Conservation (phyloP, 2,113 vertebrate species). For the Chrysochloris asiatica region DNA sequence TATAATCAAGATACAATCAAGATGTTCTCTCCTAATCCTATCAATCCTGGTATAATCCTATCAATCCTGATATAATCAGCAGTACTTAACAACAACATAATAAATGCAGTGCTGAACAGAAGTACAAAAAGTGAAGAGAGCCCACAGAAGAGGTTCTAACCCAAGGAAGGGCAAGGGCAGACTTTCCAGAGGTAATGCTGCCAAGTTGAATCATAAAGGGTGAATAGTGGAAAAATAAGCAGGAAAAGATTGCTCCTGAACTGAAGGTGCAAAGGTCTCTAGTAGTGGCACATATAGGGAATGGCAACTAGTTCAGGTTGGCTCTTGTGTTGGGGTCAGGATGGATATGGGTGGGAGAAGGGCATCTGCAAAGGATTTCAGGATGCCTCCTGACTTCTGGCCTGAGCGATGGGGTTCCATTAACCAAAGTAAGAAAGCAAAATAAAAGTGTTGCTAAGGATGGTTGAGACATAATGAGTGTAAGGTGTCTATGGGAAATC, state of each 20-base stretch:
- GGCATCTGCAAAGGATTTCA: not conserved
- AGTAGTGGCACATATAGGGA: not conserved
- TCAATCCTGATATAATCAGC: no score
- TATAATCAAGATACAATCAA: no score
- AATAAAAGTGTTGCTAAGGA: not conserved
- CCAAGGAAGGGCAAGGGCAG: not conserved
- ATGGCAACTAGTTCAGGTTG: no score
- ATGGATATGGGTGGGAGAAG: not conserved
- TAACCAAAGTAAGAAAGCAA: not conserved
- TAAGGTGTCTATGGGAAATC: not conserved
- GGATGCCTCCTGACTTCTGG: not conserved
- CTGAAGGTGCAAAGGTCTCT: not conserved
- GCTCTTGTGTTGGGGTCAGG: not conserved
- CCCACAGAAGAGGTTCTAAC: not conserved
- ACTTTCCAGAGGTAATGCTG: not conserved
- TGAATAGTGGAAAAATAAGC: not conserved
- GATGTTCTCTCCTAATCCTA: no score
- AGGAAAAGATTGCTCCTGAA: not conserved
- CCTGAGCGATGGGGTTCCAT: not conserved
- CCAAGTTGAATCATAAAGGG: not conserved
- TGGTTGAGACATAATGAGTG: fast-evolving
- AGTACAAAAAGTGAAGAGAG: not conserved
- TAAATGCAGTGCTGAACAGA: not conserved
- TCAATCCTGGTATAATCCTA: no score
- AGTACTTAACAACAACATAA: no score